Conservation (phyloP, 2,113 vertebrate species). For the Chaenogobius annularis region DNA sequence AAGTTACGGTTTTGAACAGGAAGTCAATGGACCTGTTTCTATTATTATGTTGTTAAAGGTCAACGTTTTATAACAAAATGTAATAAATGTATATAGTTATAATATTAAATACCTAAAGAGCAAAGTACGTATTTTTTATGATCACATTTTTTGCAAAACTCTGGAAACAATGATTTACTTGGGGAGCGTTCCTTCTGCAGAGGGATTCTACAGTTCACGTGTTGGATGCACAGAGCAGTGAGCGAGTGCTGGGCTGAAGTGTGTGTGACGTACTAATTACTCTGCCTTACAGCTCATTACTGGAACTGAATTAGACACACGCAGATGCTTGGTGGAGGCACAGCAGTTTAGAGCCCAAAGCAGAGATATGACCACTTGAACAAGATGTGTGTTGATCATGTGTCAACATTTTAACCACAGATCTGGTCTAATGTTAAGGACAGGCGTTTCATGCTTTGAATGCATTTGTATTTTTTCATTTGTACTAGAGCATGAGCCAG, state of each 20-base stretch:
- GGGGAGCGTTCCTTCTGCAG: too few species aligned
- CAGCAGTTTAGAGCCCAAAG: not conserved
- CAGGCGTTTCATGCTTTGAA: not conserved
- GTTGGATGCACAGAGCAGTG: not conserved
- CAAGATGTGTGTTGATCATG: not conserved
- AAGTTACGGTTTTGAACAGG: too few species aligned
- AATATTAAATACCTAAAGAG: too few species aligned
- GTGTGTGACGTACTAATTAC: constrained; percentile 60
- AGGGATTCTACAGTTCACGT: too few species aligned
- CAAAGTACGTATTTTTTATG: too few species aligned
- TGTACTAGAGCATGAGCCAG: too few species aligned
- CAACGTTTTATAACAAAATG: too few species aligned
- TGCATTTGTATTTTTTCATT: not conserved
- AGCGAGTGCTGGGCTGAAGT: constrained; percentile 38
- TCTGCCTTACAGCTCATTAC: constrained; percentile 64
- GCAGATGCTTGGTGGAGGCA: constrained; percentile 11
- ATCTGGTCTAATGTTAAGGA: not conserved
- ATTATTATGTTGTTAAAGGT: too few species aligned
- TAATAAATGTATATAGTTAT: too few species aligned
- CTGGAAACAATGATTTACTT: too few species aligned
- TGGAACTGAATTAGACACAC: constrained; percentile 66
- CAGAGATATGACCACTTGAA: not conserved
- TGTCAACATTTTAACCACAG: not conserved
- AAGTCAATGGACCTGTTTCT: too few species aligned
- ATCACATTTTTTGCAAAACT: too few species aligned